Evolutionary conservation across 2,113 vertebrate species (phyloP), one percentile per base, ranked within the genome.

Genomic region (Daboia siamensis): DNA sequence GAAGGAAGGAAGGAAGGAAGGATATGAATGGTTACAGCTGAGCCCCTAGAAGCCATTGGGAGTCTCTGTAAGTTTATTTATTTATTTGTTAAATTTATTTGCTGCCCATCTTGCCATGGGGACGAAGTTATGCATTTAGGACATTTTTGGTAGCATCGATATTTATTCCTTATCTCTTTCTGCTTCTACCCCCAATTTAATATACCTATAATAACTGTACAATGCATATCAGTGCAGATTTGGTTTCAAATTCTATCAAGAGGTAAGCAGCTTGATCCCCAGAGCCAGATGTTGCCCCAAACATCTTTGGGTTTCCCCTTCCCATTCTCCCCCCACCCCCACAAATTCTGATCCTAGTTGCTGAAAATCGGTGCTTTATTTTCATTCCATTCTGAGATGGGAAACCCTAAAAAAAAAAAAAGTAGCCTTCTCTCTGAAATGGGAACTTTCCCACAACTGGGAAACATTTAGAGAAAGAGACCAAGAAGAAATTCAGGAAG

Each of bases 251-350:
- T 33, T 33, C 13, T 74, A 74, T 74, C n/a, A 33, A 15, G 13
- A 33, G n/a, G 69, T 17, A 74, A 74, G n/a, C n/a, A 33, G 17
- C 69, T 74, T 74, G 69, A 74, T 33, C 13, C n/a, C 15, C 69
- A 74, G n/a, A 33, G 13, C 29, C 59, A 33, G 29, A 74, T 33
- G 5, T 15, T 33, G 5, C 15, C n/a, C 15, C 5, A 33, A 39
- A 74, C 5, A 8, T 17, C 13, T 74, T 74, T 74, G n/a, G 12
- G 15, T 7, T 13, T 74, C 61, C 64, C 11, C 15, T 39, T n/a
- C 13, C 29, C 29, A 0, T 12, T 0, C 29, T 0, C 2, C 13
- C 13, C n/a, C 2, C 13, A 5, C n/a, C 10, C 4, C 61, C 64
- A 1, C n/a, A 6, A 33, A 7, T 5, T 74, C 69, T 39, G 69